Evolutionary conservation across 1,140 invertebrate species (phyloP).

Genomic region (Nasonia longicornis): DNA sequence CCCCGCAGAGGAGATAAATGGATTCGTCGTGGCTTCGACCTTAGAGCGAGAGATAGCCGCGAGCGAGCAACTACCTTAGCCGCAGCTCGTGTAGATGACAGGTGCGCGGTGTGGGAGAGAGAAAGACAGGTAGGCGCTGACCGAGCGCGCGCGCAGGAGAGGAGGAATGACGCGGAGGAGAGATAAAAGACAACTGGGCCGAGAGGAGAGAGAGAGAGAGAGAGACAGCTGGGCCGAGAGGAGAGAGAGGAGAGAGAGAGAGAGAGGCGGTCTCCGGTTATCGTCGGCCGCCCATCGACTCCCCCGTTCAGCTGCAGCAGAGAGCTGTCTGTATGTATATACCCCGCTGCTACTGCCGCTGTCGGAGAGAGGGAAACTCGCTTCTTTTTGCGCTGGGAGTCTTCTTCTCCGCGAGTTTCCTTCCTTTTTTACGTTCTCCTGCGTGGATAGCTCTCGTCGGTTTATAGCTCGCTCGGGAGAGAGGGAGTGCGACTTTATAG

Average conservation of each 20-base stretch:
- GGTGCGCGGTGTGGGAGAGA: slow-evolving; percentile 54
- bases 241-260: slow-evolving; percentile 54
- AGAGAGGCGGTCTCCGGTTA: slow-evolving; percentile 65
- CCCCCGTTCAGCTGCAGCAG: slow-evolving; percentile 45
- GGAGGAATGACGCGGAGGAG: slow-evolving; percentile 47
- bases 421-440: slow-evolving; percentile 15
- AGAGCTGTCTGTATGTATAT: slow-evolving; percentile 12
- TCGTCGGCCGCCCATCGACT: slow-evolving; percentile 64
- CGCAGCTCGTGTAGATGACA: slow-evolving; percentile 58
- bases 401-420: slow-evolving; percentile 13
- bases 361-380: slow-evolving; percentile 15
- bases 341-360: not conserved
- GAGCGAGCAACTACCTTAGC: slow-evolving; percentile 46
- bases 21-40: slow-evolving; percentile 60
- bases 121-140: slow-evolving; percentile 49
- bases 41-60: slow-evolving; percentile 45
- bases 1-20: slow-evolving; percentile 58
- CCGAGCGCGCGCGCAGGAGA: slow-evolving; percentile 45
- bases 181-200: slow-evolving; percentile 47
- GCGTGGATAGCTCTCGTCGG: slow-evolving; percentile 42
- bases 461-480: slow-evolving; percentile 8
- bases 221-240: slow-evolving; percentile 9
- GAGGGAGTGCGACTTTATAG: slow-evolving; percentile 43
- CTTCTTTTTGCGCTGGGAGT: slow-evolving; percentile 6
- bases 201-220: slow-evolving; percentile 49